Evolutionary conservation across 2,888 invertebrate species (phyloP), one percentile per base, ranked within the genome.

Genomic region (Cybosia mesomella): DNA sequence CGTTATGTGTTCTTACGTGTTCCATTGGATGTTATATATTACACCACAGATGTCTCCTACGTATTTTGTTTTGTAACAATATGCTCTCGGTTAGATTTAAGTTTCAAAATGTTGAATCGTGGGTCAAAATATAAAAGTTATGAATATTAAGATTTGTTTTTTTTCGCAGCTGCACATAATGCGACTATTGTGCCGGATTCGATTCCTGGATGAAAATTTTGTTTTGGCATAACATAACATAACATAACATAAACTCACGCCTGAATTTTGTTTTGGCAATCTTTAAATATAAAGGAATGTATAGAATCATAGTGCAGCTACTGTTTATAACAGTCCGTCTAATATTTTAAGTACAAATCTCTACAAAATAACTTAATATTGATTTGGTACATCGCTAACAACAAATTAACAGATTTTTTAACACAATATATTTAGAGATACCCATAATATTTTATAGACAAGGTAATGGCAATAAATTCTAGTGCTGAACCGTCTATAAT

Each of bases 1-100:
- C 39, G 36, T 54, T n/a, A 39, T 61, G 55, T 61, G 39, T n/a
- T 60, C 21, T 58, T 49, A 1, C 9, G n/a, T 49, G n/a, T 58
- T 10, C 28, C n/a, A 21, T 49, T 18, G 49, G 28, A n/a, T 49
- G n/a, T 18, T 43, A 28, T 58, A 65, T 49, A 55, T 64, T 53
- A 32, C 15, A 60, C 36, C 54, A 8, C 54, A 34, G 3, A 39
- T 8, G 21, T 11, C 22, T 34, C 58, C 2, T n/a, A 32, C 3
- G 55, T 4, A 24, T 64, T 64, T 36, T 39, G 18, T 64, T 39
- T 34, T 1, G 15, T 7, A 36, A 9, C 39, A 22, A 28, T 43
- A 28, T 49, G 13, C 10, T 9, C 11, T 54, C 21, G 21, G 58
- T 58, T 55, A n/a, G 1, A 49, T n/a, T n/a, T n/a, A 18, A n/a